Percentiles rank a stretch among this genome's conserved stretches.
Conservation (phyloP, 2,888 invertebrate genomes). For the Leptinotarsa rubiginosa region DNA sequence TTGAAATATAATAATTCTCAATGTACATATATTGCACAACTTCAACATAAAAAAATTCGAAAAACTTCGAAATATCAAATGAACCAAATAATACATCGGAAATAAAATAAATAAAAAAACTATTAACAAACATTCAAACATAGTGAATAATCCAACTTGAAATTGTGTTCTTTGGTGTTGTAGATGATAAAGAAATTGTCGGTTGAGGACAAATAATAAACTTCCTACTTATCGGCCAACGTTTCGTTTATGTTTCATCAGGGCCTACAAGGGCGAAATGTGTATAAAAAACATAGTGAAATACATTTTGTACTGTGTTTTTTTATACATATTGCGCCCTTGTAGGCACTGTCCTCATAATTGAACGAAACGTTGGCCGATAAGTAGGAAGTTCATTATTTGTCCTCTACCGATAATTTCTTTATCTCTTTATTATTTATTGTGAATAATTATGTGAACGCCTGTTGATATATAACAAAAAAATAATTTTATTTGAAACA, state of each 20-base stretch:
- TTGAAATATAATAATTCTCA: too few species aligned
- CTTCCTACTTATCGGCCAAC: too few species aligned
- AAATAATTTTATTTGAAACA: not conserved
- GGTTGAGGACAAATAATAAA: too few species aligned
- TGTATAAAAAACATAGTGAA: too few species aligned
- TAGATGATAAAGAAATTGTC: conserved; percentile 7
- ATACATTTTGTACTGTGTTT: too few species aligned
- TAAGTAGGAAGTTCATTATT: not conserved
- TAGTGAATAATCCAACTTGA: not conserved
- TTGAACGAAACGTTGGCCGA: too few species aligned
- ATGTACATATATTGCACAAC: not conserved
- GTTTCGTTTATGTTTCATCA: too few species aligned
- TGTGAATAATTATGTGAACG: not conserved
- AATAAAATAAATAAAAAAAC: not conserved
- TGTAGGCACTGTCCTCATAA: too few species aligned
- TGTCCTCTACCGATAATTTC: not conserved
- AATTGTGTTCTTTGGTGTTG: conserved; percentile 5
- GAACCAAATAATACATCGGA: not conserved
- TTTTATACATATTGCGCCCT: too few species aligned
- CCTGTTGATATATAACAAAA: conserved; percentile 1
- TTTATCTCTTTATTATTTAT: not conserved
- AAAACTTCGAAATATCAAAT: not conserved
- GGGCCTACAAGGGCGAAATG: too few species aligned
- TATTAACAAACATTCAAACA: not conserved
- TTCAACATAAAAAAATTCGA: not conserved